Base-by-base conservation (phyloP, 2,888 invertebrate genomes). In the Cordilura impudica region DNA sequence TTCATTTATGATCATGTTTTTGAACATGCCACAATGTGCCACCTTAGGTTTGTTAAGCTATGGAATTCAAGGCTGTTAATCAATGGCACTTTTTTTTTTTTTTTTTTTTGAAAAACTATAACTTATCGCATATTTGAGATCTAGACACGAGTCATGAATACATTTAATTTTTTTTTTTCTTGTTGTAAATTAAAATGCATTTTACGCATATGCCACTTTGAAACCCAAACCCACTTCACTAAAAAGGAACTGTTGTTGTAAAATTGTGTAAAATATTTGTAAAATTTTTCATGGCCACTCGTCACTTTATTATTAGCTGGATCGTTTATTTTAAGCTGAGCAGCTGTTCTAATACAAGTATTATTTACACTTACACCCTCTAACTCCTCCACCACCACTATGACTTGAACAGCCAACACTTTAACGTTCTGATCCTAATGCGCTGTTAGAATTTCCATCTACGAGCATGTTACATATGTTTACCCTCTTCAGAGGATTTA, bases 131-230 rank as follows among this genome's bases (percentile, higher is more conserved):
- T 8, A 39, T 31, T 75, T 71, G 63, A 71, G 79, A 79, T 79
- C 79, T 67, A 31, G 79, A 79, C 79, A 79, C 79, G 79, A 79
- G 79, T 67, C 79, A 71, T 67, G 69, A 73, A 73, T 61, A 77
- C 35, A 39, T 12, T 39, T 39, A 2, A 56, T 69, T 45, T 18
- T 6, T 18, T 61, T 19, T 43, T 47, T 0, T 29, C 49, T 65
- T 21, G 39, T 26, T 35, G 39, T 61, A 79, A 79, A 77, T 77
- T 74, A 60, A 81, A 66, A 58, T 69, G 66, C 67, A 77, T 81
- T 81, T 79, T 80, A 73, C 77, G 74, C 81, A 81, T 67, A 81
- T 81, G 81, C 70, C 69, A 76, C 39, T 63, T 54, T 19, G 12
- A 61, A 19, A 56, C 54, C 51, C 53, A 19, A 56, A 63, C 51